Conservation (phyloP, 2,113 vertebrate species). For the Rhabdomys dilectus region DNA sequence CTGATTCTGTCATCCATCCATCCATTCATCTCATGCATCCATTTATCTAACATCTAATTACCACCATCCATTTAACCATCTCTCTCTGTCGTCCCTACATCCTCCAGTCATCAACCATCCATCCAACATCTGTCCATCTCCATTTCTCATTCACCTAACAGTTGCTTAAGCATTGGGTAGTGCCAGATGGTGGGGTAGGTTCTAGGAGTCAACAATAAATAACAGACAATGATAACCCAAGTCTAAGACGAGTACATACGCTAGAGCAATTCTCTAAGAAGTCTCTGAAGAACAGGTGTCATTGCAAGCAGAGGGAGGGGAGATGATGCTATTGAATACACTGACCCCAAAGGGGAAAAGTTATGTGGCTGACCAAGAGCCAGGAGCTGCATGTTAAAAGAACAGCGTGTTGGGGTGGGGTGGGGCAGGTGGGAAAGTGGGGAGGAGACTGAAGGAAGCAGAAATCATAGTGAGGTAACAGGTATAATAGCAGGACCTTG, state of each 20-base stretch:
- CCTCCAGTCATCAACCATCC: not conserved
- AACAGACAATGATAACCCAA: not conserved
- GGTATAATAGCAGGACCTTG: not conserved
- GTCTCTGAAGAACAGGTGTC: not conserved
- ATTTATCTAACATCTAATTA: not conserved
- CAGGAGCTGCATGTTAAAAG: not conserved
- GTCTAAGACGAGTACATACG: not conserved
- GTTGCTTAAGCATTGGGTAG: not conserved
- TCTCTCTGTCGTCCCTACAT: not conserved
- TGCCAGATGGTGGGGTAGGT: not conserved
- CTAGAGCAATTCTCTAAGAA: not conserved
- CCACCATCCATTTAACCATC: not conserved
- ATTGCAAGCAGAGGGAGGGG: not conserved
- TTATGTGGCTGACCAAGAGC: not conserved
- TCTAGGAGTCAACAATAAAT: not conserved
- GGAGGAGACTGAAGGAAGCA: not conserved
- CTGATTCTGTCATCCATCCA: too few relatives aligned
- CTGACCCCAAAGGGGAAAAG: not conserved
- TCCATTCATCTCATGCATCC: not conserved
- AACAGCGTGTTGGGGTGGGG: too few relatives aligned
- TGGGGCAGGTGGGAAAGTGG: fast-evolving
- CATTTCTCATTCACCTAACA: not conserved
- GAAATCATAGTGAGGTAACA: not conserved
- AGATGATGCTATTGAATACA: not conserved
- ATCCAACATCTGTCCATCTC: not conserved